Evolutionary conservation across 2,888 invertebrate genomes (phyloP).

Genomic region (Lottia scabra): DNA sequence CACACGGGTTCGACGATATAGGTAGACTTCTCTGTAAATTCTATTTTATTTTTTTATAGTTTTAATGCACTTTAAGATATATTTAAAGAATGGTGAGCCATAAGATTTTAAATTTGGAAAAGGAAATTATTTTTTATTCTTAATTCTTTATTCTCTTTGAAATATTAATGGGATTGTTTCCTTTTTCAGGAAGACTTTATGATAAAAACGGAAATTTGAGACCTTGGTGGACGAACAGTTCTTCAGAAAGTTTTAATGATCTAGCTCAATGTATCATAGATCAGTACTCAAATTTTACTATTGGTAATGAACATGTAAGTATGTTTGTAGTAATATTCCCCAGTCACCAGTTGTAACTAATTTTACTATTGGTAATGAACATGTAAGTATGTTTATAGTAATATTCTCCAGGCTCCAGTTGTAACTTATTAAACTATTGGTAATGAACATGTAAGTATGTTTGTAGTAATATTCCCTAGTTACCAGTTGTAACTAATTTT

Average conservation of each 20-base stretch:
- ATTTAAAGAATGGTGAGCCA: too few relatives aligned
- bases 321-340: background rate
- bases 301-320: slow-evolving; percentile 62
- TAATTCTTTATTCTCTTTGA: too few relatives aligned
- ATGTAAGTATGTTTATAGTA: too few relatives aligned
- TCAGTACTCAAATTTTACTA: slow-evolving; percentile 87
- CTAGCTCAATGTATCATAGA: slow-evolving; percentile 89
- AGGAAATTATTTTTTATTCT: too few relatives aligned
- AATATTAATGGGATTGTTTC: too few relatives aligned
- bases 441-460: background rate
- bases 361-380: too few relatives aligned
- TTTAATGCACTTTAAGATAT: too few relatives aligned
- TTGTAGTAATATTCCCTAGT: background rate
- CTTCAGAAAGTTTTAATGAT: slow-evolving; percentile 87
- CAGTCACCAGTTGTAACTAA: too few relatives aligned
- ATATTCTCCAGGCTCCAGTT: too few relatives aligned
- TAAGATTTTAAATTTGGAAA: too few relatives aligned
- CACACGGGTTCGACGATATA: slow-evolving; percentile 93
- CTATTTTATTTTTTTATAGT: too few relatives aligned
- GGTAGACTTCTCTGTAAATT: slow-evolving; percentile 45
- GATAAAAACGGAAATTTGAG: slow-evolving; percentile 95
- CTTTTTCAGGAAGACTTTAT: slow-evolving; percentile 86
- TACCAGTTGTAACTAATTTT: slow-evolving; percentile 73
- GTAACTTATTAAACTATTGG: too few relatives aligned
- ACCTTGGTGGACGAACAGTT: slow-evolving; percentile 97